phyloP scores from a whole-genome alignment of 1,140 invertebrate species.

The Berghia stephanieae region DNA sequence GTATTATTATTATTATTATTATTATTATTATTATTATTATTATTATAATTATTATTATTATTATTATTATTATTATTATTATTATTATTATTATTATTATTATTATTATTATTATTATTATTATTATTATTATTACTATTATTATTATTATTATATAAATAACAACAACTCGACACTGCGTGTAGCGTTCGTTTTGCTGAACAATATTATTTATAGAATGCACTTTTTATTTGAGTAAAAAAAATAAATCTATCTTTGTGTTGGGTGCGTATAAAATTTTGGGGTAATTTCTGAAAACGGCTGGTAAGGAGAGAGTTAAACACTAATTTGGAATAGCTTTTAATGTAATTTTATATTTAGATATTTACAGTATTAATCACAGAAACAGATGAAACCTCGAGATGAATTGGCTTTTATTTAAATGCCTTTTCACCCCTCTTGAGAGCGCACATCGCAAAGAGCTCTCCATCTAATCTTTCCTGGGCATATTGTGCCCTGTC shows the following conservation, averaged over 20 bases:
- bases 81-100: background rate
- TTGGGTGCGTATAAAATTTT: no score
- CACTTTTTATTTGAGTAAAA: no score
- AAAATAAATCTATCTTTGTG: no score
- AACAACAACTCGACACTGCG: no score
- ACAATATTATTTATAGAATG: no score
- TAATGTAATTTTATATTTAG: background rate
- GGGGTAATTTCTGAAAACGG: no score
- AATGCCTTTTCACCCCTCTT: background rate
- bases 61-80: background rate
- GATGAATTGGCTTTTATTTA: background rate
- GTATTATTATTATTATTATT: background rate
- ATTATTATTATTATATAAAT: no score
- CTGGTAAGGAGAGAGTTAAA: no score
- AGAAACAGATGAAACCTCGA: background rate
- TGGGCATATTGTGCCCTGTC: no score
- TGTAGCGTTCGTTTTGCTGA: background rate
- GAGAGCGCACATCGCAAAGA: no score
- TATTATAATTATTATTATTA: background rate
- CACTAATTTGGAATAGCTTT: background rate
- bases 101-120: background rate
- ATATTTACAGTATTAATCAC: background rate
- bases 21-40: background rate
- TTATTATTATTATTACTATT: background rate
- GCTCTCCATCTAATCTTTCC: no score